Evolutionary conservation across 1,140 invertebrate genomes (phyloP), one percentile per base, ranked within the genome.

Genomic region (Dreissena polymorpha): DNA sequence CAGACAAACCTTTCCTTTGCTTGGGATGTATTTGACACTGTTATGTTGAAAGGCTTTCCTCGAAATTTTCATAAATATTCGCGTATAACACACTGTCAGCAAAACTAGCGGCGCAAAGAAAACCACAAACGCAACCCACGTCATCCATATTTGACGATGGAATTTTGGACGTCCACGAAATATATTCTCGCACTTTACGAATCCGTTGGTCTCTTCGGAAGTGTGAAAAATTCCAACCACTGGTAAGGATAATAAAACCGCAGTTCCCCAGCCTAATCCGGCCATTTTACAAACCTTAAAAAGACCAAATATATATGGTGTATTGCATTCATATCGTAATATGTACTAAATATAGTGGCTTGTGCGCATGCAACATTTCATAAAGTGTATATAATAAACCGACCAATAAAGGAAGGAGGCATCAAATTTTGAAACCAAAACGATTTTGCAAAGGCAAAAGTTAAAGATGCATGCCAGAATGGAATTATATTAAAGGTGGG

Each of bases 41-140:
- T 39, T 77, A 50, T 84, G 72, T 73, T 91, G 89, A 0, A 85
- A 83, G 21, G 89, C 91, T 73, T 92, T 92, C 29, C 87, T 74
- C 18, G 90, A 86, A 64, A 92, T 91, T 80, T 91, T 92, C 51
- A 89, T 73, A 79, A 92, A 93, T 75, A 93, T 92, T 55, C 91
- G 70, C 0, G 87, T 85, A 79, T 93, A 93, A 74, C 89, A 91
- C 51, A 91, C 73, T 23, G 86, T 77, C 5, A 93, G 85, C 68
- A 92, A 86, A 23, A 90, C 60, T 21, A 92, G 83, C 0, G 92
- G 92, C 29, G 92, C 83, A 21, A 91, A 85, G 81, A 93, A 92
- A 29, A 89, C 88, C 14, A 91, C 69, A n/a, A 92, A 74, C 12
- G 86, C 83, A 57, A 89, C 86, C 79, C 89, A 92, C 1, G 91